Conservation (phyloP, 2,888 invertebrate species). For the Scotopteryx bipunctaria region DNA sequence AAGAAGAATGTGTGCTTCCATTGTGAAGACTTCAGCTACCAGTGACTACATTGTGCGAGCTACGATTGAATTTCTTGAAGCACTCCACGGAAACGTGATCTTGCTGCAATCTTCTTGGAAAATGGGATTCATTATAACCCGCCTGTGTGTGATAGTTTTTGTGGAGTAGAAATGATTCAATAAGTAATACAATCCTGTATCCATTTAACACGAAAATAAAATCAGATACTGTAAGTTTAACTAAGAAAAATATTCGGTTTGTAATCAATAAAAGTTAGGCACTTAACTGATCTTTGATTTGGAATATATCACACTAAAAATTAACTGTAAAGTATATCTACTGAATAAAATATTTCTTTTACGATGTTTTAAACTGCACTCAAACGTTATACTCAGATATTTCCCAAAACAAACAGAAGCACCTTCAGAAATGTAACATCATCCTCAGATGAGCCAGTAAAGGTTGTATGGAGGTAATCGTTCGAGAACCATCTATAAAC, state of each 20-base stretch:
- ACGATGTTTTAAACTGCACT: slow-evolving; percentile 4
- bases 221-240: too few relatives aligned
- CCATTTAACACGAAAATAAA: too few relatives aligned
- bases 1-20: slow-evolving; percentile 49
- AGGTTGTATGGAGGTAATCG: slow-evolving; percentile 76
- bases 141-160: slow-evolving; percentile 9
- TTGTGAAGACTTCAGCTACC: slow-evolving; percentile 48
- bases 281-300: too few relatives aligned
- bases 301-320: neutral
- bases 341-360: neutral
- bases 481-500: slow-evolving; percentile 78
- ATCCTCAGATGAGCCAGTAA: slow-evolving; percentile 63
- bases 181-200: too few relatives aligned
- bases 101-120: slow-evolving; percentile 41
- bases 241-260: too few relatives aligned
- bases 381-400: slow-evolving; percentile 17
- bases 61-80: slow-evolving; percentile 60
- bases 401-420: slow-evolving; percentile 39
- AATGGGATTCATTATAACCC: slow-evolving; percentile 36
- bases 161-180: neutral
- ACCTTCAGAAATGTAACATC: slow-evolving; percentile 41
- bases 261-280: too few relatives aligned
- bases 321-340: neutral
- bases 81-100: slow-evolving; percentile 51
- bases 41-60: slow-evolving; percentile 43